Conservation (phyloP, 2,888 invertebrate genomes). For the Hydriomena furcata region DNA sequence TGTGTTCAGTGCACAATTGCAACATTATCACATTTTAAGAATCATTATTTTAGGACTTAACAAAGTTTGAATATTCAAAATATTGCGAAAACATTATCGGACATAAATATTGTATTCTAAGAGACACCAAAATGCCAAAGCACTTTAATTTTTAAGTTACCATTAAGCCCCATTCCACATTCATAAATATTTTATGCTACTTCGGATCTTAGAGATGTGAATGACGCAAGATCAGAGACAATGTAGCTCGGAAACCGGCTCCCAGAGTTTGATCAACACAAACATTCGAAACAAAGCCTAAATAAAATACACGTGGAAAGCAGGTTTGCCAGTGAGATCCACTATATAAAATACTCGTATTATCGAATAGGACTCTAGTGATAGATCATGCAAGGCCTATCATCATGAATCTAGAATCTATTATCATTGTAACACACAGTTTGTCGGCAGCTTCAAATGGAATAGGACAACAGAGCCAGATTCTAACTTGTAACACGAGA, state of each 20-base stretch:
- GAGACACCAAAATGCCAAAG: slow-evolving; percentile 1
- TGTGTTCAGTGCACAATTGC: too few relatives aligned
- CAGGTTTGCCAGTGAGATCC: not conserved
- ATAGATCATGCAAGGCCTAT: too few relatives aligned
- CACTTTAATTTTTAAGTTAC: slow-evolving; percentile 9
- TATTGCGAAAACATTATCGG: slow-evolving; percentile 3
- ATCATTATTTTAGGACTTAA: too few relatives aligned
- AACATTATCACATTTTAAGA: too few relatives aligned
- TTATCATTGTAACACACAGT: too few relatives aligned
- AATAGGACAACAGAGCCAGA: too few relatives aligned
- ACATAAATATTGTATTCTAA: not conserved
- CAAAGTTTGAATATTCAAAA: too few relatives aligned
- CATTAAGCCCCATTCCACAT: slow-evolving; percentile 14
- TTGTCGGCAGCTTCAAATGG: too few relatives aligned
- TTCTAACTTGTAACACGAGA: too few relatives aligned
- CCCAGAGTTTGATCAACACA: slow-evolving; percentile 42
- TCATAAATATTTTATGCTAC: slow-evolving; percentile 22
- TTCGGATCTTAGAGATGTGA: slow-evolving; percentile 23
- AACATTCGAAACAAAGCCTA: slow-evolving; percentile 33
- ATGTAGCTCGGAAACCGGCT: slow-evolving; percentile 36
- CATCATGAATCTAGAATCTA: too few relatives aligned
- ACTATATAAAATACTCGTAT: too few relatives aligned
- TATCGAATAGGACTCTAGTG: too few relatives aligned
- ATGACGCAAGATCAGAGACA: slow-evolving; percentile 41
- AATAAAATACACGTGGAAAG: slow-evolving; percentile 7